phyloP scores from a whole-genome alignment of 2,113 vertebrate genomes.

The Piaya cayana region DNA sequence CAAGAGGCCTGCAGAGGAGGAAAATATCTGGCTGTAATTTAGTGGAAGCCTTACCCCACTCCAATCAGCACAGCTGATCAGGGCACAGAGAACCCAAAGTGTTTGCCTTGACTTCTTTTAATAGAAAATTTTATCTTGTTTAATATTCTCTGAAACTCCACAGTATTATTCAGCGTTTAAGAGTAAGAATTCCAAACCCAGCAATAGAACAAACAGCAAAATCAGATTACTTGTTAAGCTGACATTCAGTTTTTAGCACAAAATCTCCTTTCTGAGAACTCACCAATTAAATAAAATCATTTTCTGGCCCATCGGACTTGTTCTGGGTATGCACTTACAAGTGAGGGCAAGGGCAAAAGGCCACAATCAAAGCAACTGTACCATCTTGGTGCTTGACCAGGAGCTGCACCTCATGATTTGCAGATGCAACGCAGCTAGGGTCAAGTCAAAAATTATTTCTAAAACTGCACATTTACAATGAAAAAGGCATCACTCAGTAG shows the following conservation, averaged over 20 bases:
- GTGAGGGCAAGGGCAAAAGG: neutral
- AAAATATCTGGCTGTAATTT: neutral
- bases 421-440: neutral
- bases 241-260: neutral
- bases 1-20: neutral
- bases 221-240: neutral
- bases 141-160: neutral
- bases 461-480: neutral
- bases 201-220: neutral
- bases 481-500: neutral
- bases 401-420: neutral
- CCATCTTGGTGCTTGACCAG: neutral
- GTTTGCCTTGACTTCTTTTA: neutral
- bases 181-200: neutral
- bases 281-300: accelerated
- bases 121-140: neutral
- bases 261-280: neutral
- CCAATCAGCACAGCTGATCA: neutral
- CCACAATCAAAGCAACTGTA: neutral
- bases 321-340: neutral
- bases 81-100: neutral
- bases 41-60: neutral
- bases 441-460: neutral
- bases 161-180: neutral
- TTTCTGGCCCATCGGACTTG: neutral